Evolutionary conservation across 2,797 vertebrate species (phyloP), one percentile per base, ranked within the genome.

Genomic region (Coccyzus lansbergi): DNA sequence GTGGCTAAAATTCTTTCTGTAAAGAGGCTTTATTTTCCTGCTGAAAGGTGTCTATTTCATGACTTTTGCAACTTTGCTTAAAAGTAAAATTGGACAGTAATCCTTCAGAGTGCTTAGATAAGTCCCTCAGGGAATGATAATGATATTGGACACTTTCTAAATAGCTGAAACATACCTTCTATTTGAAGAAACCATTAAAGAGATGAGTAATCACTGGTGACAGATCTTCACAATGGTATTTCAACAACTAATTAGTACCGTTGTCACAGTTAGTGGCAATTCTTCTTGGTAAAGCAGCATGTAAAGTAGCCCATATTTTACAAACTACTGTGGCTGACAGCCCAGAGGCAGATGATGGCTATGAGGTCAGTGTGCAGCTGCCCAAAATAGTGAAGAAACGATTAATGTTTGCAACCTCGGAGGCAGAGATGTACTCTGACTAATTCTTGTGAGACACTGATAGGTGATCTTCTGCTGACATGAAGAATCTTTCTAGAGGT

Each of bases 171-270:
- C 70, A 93, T 81, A 55, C 40, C n/a, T 96, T 80, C 80, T 70
- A 52, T 94, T 93, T 92, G 56, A 96, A 92, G 67, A 86, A 96
- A 56, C 71, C 84, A 83, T 95, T 90, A 95, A 95, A 95, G 88
- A 86, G 81, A 86, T 88, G 89, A 97, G 90, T 94, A 96, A 94
- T 96, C 83, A 5, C 88, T 78, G 64, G 72, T 97, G 95, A 96
- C 88, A 96, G 67, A 91, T 93, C 91, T 91, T 94, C 83, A 95
- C 91, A 89, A 94, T 62, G 86, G 84, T 88, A 83, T 96, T 97
- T 97, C 87, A 95, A 95, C 88, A 96, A 93, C 82, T 96, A 96
- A 96, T 97, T 97, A 92, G 83, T 78, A 67, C 75, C 94, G 85
- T 95, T 95, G 74, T 97, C 95, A 96, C 65, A 94, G 91, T 72